Evolutionary conservation across 2,888 invertebrate genomes (phyloP).

Genomic region (Nomada lathburiana): DNA sequence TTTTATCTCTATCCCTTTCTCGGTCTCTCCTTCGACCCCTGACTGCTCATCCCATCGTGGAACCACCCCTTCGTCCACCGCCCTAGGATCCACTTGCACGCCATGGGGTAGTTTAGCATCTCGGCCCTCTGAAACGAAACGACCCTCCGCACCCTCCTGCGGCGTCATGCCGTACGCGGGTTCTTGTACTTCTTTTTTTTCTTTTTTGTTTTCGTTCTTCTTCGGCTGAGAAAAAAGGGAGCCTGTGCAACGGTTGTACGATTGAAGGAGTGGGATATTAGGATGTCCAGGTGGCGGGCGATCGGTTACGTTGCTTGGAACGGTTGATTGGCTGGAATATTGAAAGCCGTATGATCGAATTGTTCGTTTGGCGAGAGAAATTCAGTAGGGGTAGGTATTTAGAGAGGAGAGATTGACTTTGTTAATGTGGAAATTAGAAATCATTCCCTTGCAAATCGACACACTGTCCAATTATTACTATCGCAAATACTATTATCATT

Average conservation of each 20-base stretch:
- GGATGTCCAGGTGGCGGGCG: constrained; percentile 45
- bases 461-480: too few species aligned
- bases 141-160: constrained; percentile 34
- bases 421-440: not conserved
- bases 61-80: constrained; percentile 75
- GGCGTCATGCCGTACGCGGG: constrained; percentile 48
- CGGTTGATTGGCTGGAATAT: constrained; percentile 20
- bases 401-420: not conserved
- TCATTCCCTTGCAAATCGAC: too few species aligned
- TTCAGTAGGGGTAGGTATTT: not conserved
- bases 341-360: constrained; percentile 15
- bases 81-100: constrained; percentile 81
- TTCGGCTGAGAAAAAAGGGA: constrained; percentile 2
- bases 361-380: not conserved
- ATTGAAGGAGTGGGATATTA: constrained; percentile 18
- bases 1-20: constrained; percentile 49
- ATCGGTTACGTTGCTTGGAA: constrained; percentile 11
- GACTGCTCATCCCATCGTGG: constrained; percentile 67
- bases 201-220: not conserved
- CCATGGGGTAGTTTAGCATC: constrained; percentile 83
- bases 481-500: too few species aligned
- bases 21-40: constrained; percentile 56
- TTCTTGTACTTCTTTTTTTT: not conserved
- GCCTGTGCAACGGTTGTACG: constrained; percentile 24
- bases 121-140: constrained; percentile 67